Evolutionary conservation across 2,113 vertebrate genomes (phyloP).

Genomic region (Microtus montanus): DNA sequence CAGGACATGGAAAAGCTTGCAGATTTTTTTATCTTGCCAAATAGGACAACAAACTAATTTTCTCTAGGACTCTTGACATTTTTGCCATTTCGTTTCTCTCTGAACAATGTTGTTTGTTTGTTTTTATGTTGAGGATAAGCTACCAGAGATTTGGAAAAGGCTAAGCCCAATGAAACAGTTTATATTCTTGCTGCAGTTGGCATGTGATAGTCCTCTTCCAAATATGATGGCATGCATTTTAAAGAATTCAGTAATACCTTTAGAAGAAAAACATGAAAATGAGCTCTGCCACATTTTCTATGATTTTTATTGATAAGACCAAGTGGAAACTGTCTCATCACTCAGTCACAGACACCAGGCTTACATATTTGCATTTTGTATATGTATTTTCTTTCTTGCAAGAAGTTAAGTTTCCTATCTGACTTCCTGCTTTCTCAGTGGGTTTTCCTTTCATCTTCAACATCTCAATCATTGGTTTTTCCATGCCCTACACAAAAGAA

Average conservation of each 20-base stretch:
- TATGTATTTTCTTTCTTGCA: background rate
- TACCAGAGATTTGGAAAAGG: conserved; percentile 64
- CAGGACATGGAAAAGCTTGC: conserved; percentile 63
- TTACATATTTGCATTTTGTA: background rate
- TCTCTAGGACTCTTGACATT: conserved; percentile 70
- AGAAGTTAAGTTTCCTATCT: background rate
- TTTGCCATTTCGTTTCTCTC: conserved; percentile 63
- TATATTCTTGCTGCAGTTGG: conserved; percentile 30
- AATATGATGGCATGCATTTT: conserved; percentile 44
- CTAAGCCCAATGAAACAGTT: conserved; percentile 63
- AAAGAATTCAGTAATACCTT: conserved; percentile 44
- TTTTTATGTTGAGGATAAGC: conserved; percentile 81
- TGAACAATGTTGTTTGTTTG: conserved; percentile 7
- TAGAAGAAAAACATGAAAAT: background rate
- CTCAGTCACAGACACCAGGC: background rate
- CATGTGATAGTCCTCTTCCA: background rate
- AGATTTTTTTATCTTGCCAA: conserved; percentile 80
- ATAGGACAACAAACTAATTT: conserved; percentile 81
- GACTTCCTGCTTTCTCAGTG: background rate
- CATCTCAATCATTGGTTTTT: background rate
- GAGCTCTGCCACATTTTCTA: conserved; percentile 36
- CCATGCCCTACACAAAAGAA: background rate
- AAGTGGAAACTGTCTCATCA: conserved; percentile 10
- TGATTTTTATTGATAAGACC: conserved; percentile 3
- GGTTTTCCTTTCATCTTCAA: background rate